Evolutionary conservation across 37 sponge, comb jelly and placozoan species (phyloP), one percentile per base, ranked within the genome.

Genomic region (Tethya wilhelma): DNA sequence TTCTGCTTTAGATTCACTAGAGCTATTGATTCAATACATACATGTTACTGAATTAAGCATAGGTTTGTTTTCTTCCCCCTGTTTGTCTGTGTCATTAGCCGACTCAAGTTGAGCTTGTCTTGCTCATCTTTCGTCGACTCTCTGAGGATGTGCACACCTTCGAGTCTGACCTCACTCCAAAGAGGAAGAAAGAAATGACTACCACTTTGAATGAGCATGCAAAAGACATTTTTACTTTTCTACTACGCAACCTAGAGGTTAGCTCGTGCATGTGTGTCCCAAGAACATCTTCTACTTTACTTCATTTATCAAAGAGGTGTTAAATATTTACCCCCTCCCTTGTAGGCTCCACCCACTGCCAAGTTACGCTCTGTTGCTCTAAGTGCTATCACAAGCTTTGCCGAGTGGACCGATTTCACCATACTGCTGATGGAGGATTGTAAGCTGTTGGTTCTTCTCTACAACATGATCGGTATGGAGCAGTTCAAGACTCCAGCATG

Each of bases 61-160:
- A n/a, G n/a, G n/a, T n/a, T n/a, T n/a, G n/a, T 20, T 22, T 29
- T 64, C 2, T 29, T 17, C 34, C 4, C 69, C n/a, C 25, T 40
- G 39, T 34, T 36, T 40, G 7, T 41, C 67, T 38, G 26, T 38
- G 3, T 33, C 44, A 39, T 26, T 71, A 86, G 87, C 67, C 65
- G 7, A 17, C 56, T 1, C 79, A 79, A 36, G 57, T 86, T 19
- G 74, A 86, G 64, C 56, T 86, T 23, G 73, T 86, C 7, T 46
- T 86, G 57, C 44, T 79, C 2, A 66, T 86, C 0, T 79, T 73
- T 42, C 79, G 87, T 38, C 79, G 87, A 26, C 80, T 86, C 4
- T 57, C 66, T 20, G 87, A 86, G 74, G 87, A 86, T 37, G 17
- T 86, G 20, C 58, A 65, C 29, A 2, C 14, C 2, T 86, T 44